Percentiles rank a stretch among this genome's conserved stretches.
phyloP scores from a whole-genome alignment of 2,113 vertebrate genomes.

The Poeciliopsis occidentalis region DNA sequence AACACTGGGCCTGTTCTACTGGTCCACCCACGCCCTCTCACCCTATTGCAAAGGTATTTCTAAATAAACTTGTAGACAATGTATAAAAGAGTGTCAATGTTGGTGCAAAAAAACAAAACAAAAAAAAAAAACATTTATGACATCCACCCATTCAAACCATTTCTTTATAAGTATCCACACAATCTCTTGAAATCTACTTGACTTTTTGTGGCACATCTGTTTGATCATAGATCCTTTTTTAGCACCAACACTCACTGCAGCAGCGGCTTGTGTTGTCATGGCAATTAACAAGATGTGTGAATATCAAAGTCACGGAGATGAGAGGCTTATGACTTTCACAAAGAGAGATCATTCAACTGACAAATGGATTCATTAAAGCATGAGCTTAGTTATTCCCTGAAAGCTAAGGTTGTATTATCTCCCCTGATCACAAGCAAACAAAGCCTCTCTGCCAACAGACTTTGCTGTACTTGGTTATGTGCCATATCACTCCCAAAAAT shows the following conservation, averaged over 20 bases:
- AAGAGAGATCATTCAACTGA: constrained; percentile 57
- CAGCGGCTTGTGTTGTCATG: constrained; percentile 36
- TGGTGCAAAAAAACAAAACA: background rate
- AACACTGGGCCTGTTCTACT: background rate
- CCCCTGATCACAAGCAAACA: constrained; percentile 45
- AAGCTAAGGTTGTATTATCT: constrained; percentile 42
- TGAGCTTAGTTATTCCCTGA: constrained; percentile 36
- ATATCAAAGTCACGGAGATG: constrained; percentile 61
- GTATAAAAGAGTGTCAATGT: background rate
- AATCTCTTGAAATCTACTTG: background rate
- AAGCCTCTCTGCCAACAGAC: constrained; percentile 14
- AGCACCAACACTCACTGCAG: constrained; percentile 13
- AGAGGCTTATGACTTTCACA: constrained; percentile 64
- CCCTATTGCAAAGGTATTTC: too few species aligned
- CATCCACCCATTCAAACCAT: background rate
- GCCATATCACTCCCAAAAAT: constrained; percentile 21
- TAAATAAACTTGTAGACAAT: too few species aligned
- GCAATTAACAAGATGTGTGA: constrained; percentile 60
- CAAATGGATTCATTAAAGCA: constrained; percentile 68
- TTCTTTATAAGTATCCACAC: background rate
- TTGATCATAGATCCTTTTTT: constrained; percentile 13
- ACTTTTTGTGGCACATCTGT: constrained; percentile 21
- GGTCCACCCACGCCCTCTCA: too few species aligned
- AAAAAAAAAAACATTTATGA: background rate
- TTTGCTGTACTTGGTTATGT: constrained; percentile 2